Base-by-base conservation (phyloP, 2,113 vertebrate species). In the Rhipidura dahli region DNA sequence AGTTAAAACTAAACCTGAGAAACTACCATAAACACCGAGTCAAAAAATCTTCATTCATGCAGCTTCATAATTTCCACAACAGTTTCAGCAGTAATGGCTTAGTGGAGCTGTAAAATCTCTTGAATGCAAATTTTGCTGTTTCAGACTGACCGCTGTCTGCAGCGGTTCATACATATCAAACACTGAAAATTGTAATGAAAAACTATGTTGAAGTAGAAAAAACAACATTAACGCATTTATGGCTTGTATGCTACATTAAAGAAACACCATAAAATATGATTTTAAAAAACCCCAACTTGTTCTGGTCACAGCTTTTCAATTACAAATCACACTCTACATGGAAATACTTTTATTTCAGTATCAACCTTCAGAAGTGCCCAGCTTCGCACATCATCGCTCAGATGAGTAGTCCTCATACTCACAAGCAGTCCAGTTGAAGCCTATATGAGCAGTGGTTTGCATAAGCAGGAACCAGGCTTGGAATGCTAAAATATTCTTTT, bases 31-130 rank as follows among this genome's bases (percentile, higher is more conserved):
- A 98, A 98, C 98, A 99, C 97, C 4, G 30, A 98, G 94, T 98
- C 95, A 97, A 96, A 97, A 90, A 95, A 97, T 98, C 97, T 98
- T 97, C 98, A 98, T 97, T 99, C 99, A 99, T 99, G 99, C 99
- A 98, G 98, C 97, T 92, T 97, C 98, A 96, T 97, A 94, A 95
- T 97, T 97, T 98, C 97, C 97, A 99, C 97, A 65, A 97, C 94
- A 96, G 96, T 98, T 98, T 96, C 97, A 96, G 98, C 98, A 98
- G 98, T 96, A 98, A 98, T 97, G 98, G 97, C 97, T 97, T 97
- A 91, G 93, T 95, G 96, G 77, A 97, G 95, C 96, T 97, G 96
- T 97, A 90, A 97, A 92, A 80, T 91, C 86, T 90, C 91, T 97
- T 84, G 59, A 97, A 96, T 78, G 69, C 89, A 97, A 94, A 97